Evolutionary conservation across 2,113 vertebrate genomes (phyloP), one percentile per base, ranked within the genome.

Genomic region (Gopherus evgoodei): DNA sequence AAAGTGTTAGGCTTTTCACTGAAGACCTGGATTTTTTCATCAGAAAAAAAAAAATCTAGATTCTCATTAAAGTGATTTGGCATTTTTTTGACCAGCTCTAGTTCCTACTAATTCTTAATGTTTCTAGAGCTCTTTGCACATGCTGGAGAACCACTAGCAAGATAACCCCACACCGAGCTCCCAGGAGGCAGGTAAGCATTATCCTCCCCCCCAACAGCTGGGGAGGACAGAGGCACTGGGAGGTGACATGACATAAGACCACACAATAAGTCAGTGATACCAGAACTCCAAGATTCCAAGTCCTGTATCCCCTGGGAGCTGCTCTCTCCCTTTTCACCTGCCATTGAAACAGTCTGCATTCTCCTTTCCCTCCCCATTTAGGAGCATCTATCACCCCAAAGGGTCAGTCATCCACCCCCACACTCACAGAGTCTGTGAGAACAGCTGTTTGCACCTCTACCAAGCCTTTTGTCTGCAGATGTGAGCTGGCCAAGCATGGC

Each of bases 111-210:
- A 6, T 42, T n/a, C 42, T 52, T 19, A 38, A 2, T 9, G 5
- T 29, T 31, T 6, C 5, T 8, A 29, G 6, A 44, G 25, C 2
- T 6, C 38, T 76, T 12, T 2, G 81, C 31, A 35, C 42, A 52
- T 76, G 25, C 38, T 24, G 1, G 31, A 11, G 35, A n/a, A n/a
- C 8, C 19, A 52, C 57, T 52, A 1, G 47, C 7, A 82, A 3
- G 44, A 0, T 2, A 6, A 1, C 62, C 49, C 0, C 0, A 53
- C 53, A 65, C 24, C 25, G 14, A 0, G 6, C 42, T 13, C 0
- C 31, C 49, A 13, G 8, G 1, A 38, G 0, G 0, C 2, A 53
- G 50, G 42, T 0, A 16, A 27, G 81, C 9, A 1, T n/a, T 69
- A n/a, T 3, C 38, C 79, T 65, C 27, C 0, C 10, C 4, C 19